Conservation (phyloP, 2,888 invertebrate genomes). For the Parapristionchus giblindavisi region DNA sequence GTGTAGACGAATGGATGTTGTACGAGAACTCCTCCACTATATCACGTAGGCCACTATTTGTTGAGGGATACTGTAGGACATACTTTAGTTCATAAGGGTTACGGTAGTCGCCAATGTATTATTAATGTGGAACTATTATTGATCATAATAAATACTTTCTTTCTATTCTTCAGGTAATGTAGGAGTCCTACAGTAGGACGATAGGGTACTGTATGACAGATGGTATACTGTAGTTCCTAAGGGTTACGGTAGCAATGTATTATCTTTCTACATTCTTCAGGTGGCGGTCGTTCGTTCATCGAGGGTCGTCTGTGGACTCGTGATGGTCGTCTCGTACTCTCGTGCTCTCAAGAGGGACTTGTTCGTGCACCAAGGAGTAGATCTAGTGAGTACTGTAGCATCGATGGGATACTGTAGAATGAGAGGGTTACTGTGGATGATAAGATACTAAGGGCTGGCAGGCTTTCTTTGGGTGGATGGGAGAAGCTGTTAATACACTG, state of each 20-base stretch:
- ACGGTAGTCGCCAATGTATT: too few relatives aligned
- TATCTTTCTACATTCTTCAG: slow-evolving; percentile 48
- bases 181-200: background rate
- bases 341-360: slow-evolving; percentile 72
- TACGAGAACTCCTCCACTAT: slow-evolving; percentile 71
- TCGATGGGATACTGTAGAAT: slow-evolving; percentile 17
- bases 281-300: slow-evolving; percentile 69
- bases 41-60: slow-evolving; percentile 62
- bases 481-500: too few relatives aligned
- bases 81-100: background rate
- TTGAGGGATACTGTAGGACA: background rate
- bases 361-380: slow-evolving; percentile 61
- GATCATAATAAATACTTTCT: background rate
- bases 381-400: slow-evolving; percentile 29
- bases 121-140: background rate
- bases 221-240: too few relatives aligned
- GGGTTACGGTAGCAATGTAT: too few relatives aligned
- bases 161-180: background rate
- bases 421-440: background rate
- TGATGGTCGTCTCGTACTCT: slow-evolving; percentile 71
- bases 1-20: slow-evolving; percentile 72
- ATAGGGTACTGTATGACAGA: background rate
- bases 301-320: slow-evolving; percentile 71
- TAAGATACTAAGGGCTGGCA: too few relatives aligned
- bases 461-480: too few relatives aligned